Base-by-base conservation (phyloP, 1,140 invertebrate species). In the Lineus longissimus region DNA sequence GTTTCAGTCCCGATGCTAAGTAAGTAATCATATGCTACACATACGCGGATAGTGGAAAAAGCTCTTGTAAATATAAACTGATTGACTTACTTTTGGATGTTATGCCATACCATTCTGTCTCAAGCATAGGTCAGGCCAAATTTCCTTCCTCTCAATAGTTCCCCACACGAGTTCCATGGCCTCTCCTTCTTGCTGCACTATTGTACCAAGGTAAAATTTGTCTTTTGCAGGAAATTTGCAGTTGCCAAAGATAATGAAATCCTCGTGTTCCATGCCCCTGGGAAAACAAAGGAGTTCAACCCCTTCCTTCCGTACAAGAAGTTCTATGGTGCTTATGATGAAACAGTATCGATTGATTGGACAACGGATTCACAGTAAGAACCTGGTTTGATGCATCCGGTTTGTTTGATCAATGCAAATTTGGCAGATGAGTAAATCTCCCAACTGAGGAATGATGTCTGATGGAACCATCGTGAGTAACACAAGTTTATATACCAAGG, bases 1-100 rank as follows among this genome's bases (percentile, higher is more conserved):
- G 88, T 73, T 99, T 98, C 82, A 97, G 94, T 79, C 95, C 95
- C 0, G 89, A 98, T 88, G 94, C 94, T 45, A 91, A 88, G 84
- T 85, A 79, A 69, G 70, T 62, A 55, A 4, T 19, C 30, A 29
- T 15, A 19, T 29, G 15, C 55, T 29, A 25, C 4, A 57, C 23
- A 55, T 23, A 55, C 23, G 13, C 13, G 11, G n/a, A 13, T 11
- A 43, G 40, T 43, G n/a, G n/a, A n/a, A n/a, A n/a, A n/a, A n/a
- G n/a, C n/a, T n/a, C n/a, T n/a, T n/a, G n/a, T n/a, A n/a, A n/a
- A n/a, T n/a, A n/a, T n/a, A n/a, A n/a, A n/a, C n/a, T n/a, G n/a
- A n/a, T n/a, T n/a, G n/a, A n/a, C n/a, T 43, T 43, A n/a, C n/a
- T 43, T n/a, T 43, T 43, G 11, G n/a, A 43, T 43, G 40, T 43